These are phyloP conservation scores for Pseudochirops cupreus DNA, from an alignment of 2,797 vertebrate genomes.

Conservation along the genomic window DNA sequence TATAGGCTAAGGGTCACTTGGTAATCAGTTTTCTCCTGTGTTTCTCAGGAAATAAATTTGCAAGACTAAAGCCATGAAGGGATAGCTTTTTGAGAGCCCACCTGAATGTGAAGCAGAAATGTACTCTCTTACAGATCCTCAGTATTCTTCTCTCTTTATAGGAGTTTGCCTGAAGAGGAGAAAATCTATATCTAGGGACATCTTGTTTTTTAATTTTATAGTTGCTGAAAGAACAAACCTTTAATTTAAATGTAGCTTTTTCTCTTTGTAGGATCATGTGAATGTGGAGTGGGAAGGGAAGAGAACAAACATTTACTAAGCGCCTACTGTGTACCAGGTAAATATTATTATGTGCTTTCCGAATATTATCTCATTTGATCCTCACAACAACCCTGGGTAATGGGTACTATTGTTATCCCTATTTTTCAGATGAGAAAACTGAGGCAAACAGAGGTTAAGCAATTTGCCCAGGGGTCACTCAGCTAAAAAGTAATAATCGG, in stretches of 20 bases:
- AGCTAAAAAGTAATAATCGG: neutral
- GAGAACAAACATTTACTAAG: neutral
- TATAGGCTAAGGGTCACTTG: neutral
- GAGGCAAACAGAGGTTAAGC: neutral
- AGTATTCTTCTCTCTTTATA: neutral
- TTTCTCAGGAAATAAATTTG: neutral
- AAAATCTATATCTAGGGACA: neutral
- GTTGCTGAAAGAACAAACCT: neutral
- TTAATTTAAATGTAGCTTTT: neutral
- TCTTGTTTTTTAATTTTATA: neutral
- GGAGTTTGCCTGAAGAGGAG: neutral
- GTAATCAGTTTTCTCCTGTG: neutral
- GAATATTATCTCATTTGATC: neutral
- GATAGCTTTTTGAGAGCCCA: neutral
- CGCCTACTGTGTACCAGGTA: neutral
- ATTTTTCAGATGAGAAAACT: neutral
- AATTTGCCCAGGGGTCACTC: neutral
- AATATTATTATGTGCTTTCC: neutral
- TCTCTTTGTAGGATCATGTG: neutral
- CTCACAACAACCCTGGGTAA: neutral
- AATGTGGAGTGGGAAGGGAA: neutral
- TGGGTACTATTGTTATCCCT: neutral
- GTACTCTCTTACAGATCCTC: neutral
- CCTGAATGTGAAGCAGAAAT: neutral
- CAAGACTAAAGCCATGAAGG: neutral